Base-by-base conservation (phyloP, 2,888 invertebrate species). In the Yponomeuta malinellus region DNA sequence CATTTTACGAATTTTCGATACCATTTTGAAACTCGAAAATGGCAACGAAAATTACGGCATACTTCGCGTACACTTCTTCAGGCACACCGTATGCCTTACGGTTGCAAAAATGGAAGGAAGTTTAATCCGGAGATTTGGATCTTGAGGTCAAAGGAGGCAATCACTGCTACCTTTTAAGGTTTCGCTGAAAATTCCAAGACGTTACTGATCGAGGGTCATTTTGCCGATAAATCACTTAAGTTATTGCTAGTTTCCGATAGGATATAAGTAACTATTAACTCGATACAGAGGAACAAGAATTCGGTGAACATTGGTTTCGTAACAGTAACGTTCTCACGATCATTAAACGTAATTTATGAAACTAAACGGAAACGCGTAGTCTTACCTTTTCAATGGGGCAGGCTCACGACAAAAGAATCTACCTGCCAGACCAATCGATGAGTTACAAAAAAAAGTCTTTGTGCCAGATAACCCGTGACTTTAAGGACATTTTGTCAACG, bases 371-470 rank as follows among this genome's bases (percentile, higher is more conserved):
- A 65, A 65, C 65, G 63, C 29, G 8, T 23, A 33, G 33, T 4
- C 33, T 33, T 33, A 29, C 33, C 31, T 65, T 65, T 65, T 65
- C 10, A 33, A 31, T 33, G 29, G 12, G 15, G 15, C 52, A 59
- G 52, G 31, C 31, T 65, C 29, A 63, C 43, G 5, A 65, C 65
- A 33, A 31, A 79, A 75, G 72, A 71, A 72, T 76, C 77, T 85
- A 85, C 85, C 86, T 86, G 52, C 85, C 86, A 85, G 68, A 68
- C 48, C 73, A 74, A 73, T 71, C 75, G 73, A 73, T 83, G 84
- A 84, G 77, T 83, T 82, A 83, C 76, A 75, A 73, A 76, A 80
- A 76, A 78, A 77, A 77, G 75, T 79, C 80, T 83, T 78, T 77
- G 74, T 84, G 77, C 77, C 71, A 72, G 68, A 73, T 79, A 80